Base-by-base conservation (phyloP, 2,888 invertebrate genomes). In the Notodonta dromedarius region DNA sequence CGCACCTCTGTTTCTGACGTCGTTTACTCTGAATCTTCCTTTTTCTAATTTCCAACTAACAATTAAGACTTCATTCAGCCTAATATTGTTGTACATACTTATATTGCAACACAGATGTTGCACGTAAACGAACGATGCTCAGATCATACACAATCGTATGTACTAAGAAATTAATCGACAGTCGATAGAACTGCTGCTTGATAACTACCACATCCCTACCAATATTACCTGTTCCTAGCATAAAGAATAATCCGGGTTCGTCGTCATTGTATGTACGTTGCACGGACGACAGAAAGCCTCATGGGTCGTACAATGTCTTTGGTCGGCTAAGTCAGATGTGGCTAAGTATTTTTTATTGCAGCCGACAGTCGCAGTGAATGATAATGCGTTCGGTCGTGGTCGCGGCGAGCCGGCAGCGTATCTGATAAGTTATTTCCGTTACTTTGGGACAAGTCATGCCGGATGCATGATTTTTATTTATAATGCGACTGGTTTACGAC, bases 371-470 rank as follows among this genome's bases (percentile, higher is more conserved):
- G 70, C 67, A 63, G 71, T 78, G 79, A 80, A 78, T 79, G 71
- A 74, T 74, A 79, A 82, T 76, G 79, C 73, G 56, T 44, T 44
- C n/a, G 56, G 42, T 56, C 56, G 70, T 70, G 51, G 50, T 74
- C 75, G 74, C 77, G 70, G 74, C 77, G 76, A 63, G 66, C 67
- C 59, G 73, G 62, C 74, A 62, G 84, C 86, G 86, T 84, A 85
- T 84, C 89, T 86, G 91, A 91, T 90, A 88, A 86, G 87, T 85
- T 85, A 88, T 90, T 91, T 91, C 91, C 91, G 91, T 84, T 87
- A 81, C 81, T 83, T 76, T 70, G 78, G 83, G 80, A 80, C 73
- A 71, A 70, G 67, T 66, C 65, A 70, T 67, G 70, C 75, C 80
- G 80, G 80, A 80, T 79, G 79, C 74, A 75, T 63, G 71, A 71